phyloP scores from a whole-genome alignment of 2,797 vertebrate genomes.

The Amblyopsis hoosieri region DNA sequence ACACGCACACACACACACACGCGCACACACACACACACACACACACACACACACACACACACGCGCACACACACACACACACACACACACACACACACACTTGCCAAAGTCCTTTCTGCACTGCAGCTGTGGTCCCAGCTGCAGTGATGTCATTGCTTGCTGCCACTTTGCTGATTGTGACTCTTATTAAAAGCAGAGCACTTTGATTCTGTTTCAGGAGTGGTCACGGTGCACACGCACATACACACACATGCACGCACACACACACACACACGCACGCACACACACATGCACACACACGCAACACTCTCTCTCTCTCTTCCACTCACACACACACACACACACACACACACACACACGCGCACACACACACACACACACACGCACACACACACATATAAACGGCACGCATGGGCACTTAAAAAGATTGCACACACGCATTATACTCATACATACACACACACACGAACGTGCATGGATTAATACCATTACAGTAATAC shows the following conservation, averaged over 20 bases:
- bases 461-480: background rate
- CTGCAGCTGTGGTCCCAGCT: slow-evolving; percentile 86
- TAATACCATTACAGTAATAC: too few relatives aligned
- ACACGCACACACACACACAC: too few relatives aligned
- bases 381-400: slow-evolving; percentile 5
- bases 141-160: slow-evolving; percentile 89
- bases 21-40: too few relatives aligned
- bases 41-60: too few relatives aligned
- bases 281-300: slow-evolving; percentile 1
- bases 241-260: slow-evolving; percentile 7
- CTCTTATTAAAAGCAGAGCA: slow-evolving; percentile 90
- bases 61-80: too few relatives aligned
- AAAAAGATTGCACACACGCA: too few relatives aligned
- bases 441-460: too few relatives aligned
- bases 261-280: slow-evolving; percentile 6
- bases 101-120: slow-evolving; percentile 71
- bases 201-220: slow-evolving; percentile 81
- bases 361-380: slow-evolving; percentile 9
- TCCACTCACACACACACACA: too few relatives aligned
- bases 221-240: slow-evolving; percentile 50
- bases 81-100: slow-evolving; percentile 15
- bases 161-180: slow-evolving; percentile 90
- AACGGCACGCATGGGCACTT: background rate
- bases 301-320: too few relatives aligned
- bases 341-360: too few relatives aligned